phyloP scores from a whole-genome alignment of 2,113 vertebrate species.

The Camelus dromedarius region DNA sequence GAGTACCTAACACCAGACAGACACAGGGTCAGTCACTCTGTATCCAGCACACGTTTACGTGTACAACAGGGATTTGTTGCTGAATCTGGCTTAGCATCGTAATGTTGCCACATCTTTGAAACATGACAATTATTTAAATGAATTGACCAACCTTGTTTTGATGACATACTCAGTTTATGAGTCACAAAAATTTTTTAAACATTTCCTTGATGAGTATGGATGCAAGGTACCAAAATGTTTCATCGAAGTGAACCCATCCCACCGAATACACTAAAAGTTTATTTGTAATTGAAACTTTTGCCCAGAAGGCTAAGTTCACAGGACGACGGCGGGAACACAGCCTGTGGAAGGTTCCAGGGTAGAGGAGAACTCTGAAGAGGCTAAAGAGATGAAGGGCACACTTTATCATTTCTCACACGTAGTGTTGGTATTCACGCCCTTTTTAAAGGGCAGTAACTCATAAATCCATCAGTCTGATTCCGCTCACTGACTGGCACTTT shows the following conservation, averaged over 20 bases:
- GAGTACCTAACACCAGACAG: neutral
- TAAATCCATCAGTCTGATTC: neutral
- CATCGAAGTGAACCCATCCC: neutral
- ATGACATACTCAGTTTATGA: neutral
- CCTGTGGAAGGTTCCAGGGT: neutral
- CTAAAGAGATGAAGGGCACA: neutral
- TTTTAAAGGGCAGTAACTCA: neutral
- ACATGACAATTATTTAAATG: neutral
- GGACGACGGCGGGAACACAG: neutral
- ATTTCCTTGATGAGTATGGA: neutral
- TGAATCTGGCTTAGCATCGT: neutral
- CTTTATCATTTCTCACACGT: neutral
- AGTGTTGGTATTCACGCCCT: neutral
- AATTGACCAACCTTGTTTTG: neutral
- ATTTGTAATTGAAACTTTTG: neutral
- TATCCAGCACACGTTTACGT: neutral
- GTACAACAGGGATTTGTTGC: neutral
- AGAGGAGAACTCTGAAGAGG: no score
- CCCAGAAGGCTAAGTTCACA: neutral
- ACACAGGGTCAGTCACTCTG: neutral
- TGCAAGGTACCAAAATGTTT: neutral
- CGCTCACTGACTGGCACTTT: neutral
- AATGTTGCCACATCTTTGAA: neutral
- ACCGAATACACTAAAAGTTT: neutral
- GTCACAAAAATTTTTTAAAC: neutral